Evolutionary conservation across 1,140 invertebrate species (phyloP).

Genomic region (Aphidius ervi): DNA sequence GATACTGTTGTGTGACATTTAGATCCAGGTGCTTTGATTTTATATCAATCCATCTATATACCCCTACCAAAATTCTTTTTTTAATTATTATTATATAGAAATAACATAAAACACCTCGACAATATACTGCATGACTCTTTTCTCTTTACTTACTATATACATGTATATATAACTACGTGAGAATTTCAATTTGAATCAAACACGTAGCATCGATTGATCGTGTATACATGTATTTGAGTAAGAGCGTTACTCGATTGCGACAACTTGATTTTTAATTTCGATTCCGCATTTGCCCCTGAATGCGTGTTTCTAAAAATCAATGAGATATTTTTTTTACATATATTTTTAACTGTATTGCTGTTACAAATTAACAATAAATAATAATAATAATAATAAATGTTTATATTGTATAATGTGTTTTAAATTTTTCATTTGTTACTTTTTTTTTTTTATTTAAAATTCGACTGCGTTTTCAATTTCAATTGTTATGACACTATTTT

Average conservation of each 20-base stretch:
- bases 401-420: too few relatives aligned
- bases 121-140: background rate
- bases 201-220: conserved; percentile 3
- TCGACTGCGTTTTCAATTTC: too few relatives aligned
- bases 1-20: too few relatives aligned
- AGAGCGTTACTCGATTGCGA: conserved; percentile 2
- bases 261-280: conserved; percentile 10
- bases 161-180: background rate
- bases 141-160: conserved; percentile 4
- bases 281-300: conserved; percentile 16
- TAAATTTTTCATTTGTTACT: too few relatives aligned
- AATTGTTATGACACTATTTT: too few relatives aligned
- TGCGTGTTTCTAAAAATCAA: background rate
- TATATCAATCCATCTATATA: too few relatives aligned
- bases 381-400: background rate
- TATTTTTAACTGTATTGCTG: too few relatives aligned
- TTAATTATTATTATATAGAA: too few relatives aligned
- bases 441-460: too few relatives aligned
- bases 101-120: background rate
- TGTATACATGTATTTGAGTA: background rate
- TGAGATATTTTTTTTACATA: background rate
- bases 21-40: too few relatives aligned
- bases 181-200: conserved; percentile 5
- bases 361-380: too few relatives aligned
- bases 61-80: too few relatives aligned